Evolutionary conservation across 2,113 vertebrate species (phyloP), one percentile per base, ranked within the genome.

Genomic region (Ivindomyrus marchei): DNA sequence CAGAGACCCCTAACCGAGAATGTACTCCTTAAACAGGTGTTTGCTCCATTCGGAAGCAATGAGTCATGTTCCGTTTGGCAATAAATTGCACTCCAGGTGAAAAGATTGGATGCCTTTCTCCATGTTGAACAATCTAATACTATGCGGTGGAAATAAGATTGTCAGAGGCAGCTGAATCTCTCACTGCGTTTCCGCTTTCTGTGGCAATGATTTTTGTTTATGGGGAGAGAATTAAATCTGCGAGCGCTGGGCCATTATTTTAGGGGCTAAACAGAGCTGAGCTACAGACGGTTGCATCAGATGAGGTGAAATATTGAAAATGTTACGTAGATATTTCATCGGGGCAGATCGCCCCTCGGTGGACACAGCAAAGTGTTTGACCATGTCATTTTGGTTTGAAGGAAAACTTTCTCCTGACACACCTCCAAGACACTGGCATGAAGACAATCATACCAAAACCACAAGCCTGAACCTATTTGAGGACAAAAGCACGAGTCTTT

Each of bases 21-120:
- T 31, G 66, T 36, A 9, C 74, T 83, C 92, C 92, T 94, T 90
- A 90, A 92, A 92, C 92, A 88, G 91, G 91, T 92, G 92, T 93
- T 93, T 92, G 88, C 91, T 93, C 90, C 91, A 90, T 90, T 93
- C 90, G n/a, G 91, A 93, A 91, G 89, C 84, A 91, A 90, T 94
- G 94, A 95, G 92, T 94, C 93, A 94, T 92, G 85, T 91, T 92
- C 92, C 91, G 91, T 93, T 93, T 91, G 92, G 92, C 91, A 27
- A 91, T 90, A 89, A 90, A 91, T 94, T 91, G 92, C 93, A 88
- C 90, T 93, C 52, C 70, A 93, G 91, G 88, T 91, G 80, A 90
- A 46, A 92, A 92, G 91, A 92, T 92, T 77, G 70, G 91, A 92
- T 90, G 91, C 92, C 89, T 87, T 90, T 89, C 94, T 92, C 91